A percentile compares a stretch with the other conserved stretches of the same genome.
phyloP scores from a whole-genome alignment of 2,113 vertebrate species.

The Paramisgurnus dabryanus region DNA sequence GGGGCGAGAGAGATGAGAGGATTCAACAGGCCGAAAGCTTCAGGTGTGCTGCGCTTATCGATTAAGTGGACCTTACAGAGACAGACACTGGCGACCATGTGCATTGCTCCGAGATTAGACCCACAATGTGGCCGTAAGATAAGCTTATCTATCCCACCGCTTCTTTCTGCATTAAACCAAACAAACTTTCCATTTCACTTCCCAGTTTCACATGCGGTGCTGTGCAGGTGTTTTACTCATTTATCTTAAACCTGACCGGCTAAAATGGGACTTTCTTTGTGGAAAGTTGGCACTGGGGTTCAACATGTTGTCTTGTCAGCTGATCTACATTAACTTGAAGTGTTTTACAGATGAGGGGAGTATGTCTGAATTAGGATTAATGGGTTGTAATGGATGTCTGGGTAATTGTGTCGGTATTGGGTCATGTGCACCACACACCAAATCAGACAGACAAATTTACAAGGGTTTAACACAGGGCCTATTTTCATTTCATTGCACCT shows the following conservation, averaged over 20 bases:
- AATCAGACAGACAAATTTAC: too few species aligned
- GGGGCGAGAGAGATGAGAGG: slow-evolving; percentile 5
- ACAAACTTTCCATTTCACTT: slow-evolving; percentile 16
- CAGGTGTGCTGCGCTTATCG: slow-evolving; percentile 3
- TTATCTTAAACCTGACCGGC: slow-evolving; percentile 9
- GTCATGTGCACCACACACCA: too few species aligned
- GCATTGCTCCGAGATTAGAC: slow-evolving; percentile 31
- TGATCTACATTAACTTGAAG: neutral
- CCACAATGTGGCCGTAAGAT: slow-evolving; percentile 28
- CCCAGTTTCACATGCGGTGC: slow-evolving; percentile 38
- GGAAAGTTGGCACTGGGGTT: neutral
- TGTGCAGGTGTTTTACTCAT: slow-evolving; percentile 11
- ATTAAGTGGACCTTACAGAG: neutral
- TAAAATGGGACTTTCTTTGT: neutral
- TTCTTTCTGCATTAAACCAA: slow-evolving; percentile 2
- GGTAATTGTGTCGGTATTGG: too few species aligned
- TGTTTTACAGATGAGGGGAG: too few species aligned
- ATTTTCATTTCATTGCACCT: too few species aligned
- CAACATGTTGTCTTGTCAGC: neutral
- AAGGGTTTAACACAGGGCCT: too few species aligned
- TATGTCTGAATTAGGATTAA: too few species aligned
- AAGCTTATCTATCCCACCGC: slow-evolving; percentile 36
- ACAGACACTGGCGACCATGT: slow-evolving; percentile 7
- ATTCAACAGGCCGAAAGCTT: neutral
- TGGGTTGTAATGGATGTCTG: too few species aligned